A percentile compares a stretch with the other conserved stretches of the same genome.
phyloP scores from a whole-genome alignment of 2,888 invertebrate genomes.

The Chalcis sispes region DNA sequence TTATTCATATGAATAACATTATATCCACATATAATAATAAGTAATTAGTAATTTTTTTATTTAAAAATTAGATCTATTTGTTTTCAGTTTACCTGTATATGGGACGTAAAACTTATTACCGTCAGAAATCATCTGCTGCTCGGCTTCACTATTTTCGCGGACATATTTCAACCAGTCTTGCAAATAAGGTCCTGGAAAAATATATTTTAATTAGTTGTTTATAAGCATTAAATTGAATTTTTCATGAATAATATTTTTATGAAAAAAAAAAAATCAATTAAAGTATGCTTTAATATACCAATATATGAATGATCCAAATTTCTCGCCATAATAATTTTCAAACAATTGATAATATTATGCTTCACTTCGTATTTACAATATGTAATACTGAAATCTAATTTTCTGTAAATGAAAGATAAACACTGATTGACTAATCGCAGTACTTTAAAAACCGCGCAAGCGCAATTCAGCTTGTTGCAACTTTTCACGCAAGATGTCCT shows the following conservation, averaged over 20 bases:
- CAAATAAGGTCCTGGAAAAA: conserved; percentile 60
- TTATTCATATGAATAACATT: too few relatives aligned
- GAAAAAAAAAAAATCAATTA: background rate
- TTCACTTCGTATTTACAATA: too few relatives aligned
- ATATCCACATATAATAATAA: too few relatives aligned
- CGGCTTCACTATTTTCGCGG: conserved; percentile 58
- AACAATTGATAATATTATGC: too few relatives aligned
- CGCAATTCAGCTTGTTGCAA: conserved; percentile 5
- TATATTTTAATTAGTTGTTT: background rate
- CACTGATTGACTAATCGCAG: background rate
- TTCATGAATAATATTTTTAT: too few relatives aligned
- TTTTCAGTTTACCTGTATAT: conserved; percentile 67
- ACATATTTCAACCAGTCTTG: conserved; percentile 67
- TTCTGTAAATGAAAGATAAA: too few relatives aligned
- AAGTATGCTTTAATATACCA: conserved; percentile 58
- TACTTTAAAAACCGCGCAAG: conserved; percentile 29
- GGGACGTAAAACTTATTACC: conserved; percentile 64
- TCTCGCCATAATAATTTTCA: conserved; percentile 40
- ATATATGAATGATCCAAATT: conserved; percentile 62
- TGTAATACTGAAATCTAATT: too few relatives aligned
- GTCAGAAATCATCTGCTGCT: conserved; percentile 59
- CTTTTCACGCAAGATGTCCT: conserved; percentile 23
- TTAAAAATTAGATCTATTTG: too few relatives aligned
- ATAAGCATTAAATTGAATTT: background rate
- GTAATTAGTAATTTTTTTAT: too few relatives aligned